These are phyloP conservation scores for Calyptommatus sinebrachiatus DNA, from an alignment of 2,113 vertebrate species.

Conservation along the genomic window DNA sequence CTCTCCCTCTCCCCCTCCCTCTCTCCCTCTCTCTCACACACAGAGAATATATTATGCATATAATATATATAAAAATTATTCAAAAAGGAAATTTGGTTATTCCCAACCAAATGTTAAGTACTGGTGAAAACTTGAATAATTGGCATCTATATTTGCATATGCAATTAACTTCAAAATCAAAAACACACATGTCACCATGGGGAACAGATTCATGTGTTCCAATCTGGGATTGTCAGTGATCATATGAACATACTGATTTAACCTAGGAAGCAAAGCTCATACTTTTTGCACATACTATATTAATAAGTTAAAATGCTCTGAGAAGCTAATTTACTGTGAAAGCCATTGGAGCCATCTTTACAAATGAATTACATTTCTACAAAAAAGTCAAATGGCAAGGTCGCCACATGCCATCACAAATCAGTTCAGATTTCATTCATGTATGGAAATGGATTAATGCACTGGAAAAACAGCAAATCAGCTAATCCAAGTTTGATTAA, in stretches of 20 bases:
- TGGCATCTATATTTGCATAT: too few species aligned
- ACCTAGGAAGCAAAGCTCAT: neutral
- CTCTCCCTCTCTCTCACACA: too few species aligned
- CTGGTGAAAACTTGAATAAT: too few species aligned
- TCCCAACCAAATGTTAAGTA: too few species aligned
- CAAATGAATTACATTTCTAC: slow-evolving; percentile 10
- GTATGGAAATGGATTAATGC: slow-evolving; percentile 5
- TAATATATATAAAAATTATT: too few species aligned
- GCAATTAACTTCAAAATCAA: too few species aligned
- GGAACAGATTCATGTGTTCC: neutral
- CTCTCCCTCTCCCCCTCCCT: too few species aligned
- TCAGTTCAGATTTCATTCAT: neutral
- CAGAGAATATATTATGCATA: too few species aligned
- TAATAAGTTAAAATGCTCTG: neutral
- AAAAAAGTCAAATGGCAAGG: slow-evolving; percentile 8
- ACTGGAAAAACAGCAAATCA: neutral
- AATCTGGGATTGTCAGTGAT: neutral
- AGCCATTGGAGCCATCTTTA: neutral
- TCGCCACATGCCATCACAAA: neutral
- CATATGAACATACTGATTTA: neutral
- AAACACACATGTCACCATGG: neutral
- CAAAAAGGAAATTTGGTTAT: too few species aligned
- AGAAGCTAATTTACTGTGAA: neutral
- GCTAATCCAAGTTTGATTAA: neutral
- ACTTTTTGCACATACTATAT: neutral